phyloP scores from a whole-genome alignment of 2,113 vertebrate species.

The Meles meles region DNA sequence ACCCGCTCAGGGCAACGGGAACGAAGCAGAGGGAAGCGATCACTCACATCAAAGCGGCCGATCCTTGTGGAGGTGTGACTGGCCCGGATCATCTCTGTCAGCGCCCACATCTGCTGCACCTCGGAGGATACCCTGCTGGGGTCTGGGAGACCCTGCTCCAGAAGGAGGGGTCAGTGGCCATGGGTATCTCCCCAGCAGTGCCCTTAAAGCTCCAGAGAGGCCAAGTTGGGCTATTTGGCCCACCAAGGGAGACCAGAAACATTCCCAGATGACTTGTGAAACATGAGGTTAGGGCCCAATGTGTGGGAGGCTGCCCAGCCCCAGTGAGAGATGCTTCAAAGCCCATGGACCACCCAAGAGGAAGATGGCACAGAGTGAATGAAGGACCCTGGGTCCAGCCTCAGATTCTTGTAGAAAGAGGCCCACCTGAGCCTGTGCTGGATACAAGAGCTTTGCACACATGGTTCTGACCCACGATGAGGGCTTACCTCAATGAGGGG shows the following conservation, averaged over 20 bases:
- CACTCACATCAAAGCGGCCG: constrained; percentile 95
- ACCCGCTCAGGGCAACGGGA: not conserved
- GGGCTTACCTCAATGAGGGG: constrained; percentile 85
- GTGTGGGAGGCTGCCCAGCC: not conserved
- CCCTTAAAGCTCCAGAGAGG: not conserved
- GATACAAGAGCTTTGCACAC: not conserved
- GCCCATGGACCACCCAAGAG: not conserved
- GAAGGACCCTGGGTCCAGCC: not conserved
- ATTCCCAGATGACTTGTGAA: not conserved
- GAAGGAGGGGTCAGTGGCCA: constrained; percentile 38
- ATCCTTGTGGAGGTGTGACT: constrained; percentile 90
- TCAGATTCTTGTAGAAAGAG: not conserved
- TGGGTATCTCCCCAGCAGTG: constrained; percentile 17
- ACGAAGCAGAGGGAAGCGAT: not conserved
- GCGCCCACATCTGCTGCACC: constrained; percentile 98
- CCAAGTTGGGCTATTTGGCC: not conserved
- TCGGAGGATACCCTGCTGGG: constrained; percentile 90
- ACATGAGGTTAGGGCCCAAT: not conserved
- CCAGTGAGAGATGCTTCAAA: not conserved
- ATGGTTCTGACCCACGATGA: not conserved
- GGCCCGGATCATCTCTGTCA: constrained; percentile 95
- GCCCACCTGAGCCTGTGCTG: not conserved
- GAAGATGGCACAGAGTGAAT: not conserved
- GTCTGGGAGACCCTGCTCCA: constrained; percentile 90
- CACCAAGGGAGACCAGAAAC: not conserved